These are phyloP conservation scores for Pristionchus entomophagus DNA, from an alignment of 2,888 invertebrate genomes.

Conservation along the genomic window DNA sequence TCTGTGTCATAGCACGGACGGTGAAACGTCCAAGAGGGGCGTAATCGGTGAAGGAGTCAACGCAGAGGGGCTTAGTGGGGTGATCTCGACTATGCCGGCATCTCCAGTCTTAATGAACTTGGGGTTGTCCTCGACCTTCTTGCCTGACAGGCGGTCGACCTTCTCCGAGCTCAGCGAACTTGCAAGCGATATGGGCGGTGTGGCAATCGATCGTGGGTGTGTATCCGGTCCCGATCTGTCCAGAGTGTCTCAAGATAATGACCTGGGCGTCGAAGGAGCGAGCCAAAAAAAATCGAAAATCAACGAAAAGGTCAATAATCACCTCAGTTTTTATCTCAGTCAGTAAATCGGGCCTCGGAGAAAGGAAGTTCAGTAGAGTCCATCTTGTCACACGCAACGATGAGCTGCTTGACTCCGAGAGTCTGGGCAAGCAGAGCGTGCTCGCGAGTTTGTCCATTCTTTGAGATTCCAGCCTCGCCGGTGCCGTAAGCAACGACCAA, in stretches of 20 bases:
- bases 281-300: no score
- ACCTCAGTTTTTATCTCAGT: slow-evolving; percentile 99
- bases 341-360: slow-evolving; percentile 92
- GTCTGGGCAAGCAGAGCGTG: slow-evolving; percentile 98
- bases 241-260: slow-evolving; percentile 98
- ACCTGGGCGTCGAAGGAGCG: slow-evolving; percentile 96
- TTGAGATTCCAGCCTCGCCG: slow-evolving; percentile 98
- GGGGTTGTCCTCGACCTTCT: slow-evolving; percentile 79
- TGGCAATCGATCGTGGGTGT: slow-evolving; percentile 99
- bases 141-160: slow-evolving; percentile 95
- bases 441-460: slow-evolving; percentile 99
- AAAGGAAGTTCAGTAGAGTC: slow-evolving; percentile 99
- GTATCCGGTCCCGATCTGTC: slow-evolving; percentile 98
- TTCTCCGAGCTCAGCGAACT: slow-evolving; percentile 98
- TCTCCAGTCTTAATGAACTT: slow-evolving; percentile 94
- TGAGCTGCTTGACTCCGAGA: slow-evolving; percentile 97
- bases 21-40: slow-evolving; percentile 97
- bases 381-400: slow-evolving; percentile 99
- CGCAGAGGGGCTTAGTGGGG: slow-evolving; percentile 97
- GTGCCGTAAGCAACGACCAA: slow-evolving; percentile 98
- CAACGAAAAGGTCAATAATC: no score
- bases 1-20: slow-evolving; percentile 99
- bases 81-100: slow-evolving; percentile 93
- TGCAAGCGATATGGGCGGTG: slow-evolving; percentile 99
- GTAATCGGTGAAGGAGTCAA: slow-evolving; percentile 97